Evolutionary conservation across 2,113 vertebrate genomes (phyloP).

Genomic region (Cinclus cinclus): DNA sequence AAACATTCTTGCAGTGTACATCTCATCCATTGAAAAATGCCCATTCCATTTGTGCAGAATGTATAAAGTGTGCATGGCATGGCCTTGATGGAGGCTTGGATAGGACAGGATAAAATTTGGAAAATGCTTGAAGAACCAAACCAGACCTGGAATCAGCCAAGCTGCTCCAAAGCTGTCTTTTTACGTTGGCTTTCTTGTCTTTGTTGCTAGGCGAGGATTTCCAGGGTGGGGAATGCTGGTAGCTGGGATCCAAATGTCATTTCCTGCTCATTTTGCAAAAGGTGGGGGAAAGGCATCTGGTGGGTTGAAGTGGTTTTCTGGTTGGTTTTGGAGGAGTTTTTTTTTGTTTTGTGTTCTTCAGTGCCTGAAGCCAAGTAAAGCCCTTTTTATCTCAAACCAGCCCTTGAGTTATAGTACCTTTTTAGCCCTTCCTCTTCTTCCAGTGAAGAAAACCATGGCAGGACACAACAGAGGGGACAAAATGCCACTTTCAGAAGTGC

Average conservation of each 20-base stretch:
- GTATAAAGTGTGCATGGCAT: fast-evolving
- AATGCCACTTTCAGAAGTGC: neutral
- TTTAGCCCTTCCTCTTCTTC: neutral
- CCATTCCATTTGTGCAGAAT: neutral
- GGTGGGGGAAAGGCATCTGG: neutral
- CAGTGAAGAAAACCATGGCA: neutral
- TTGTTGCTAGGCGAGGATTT: neutral
- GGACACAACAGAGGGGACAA: neutral
- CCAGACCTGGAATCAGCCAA: neutral
- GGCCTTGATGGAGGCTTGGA: neutral
- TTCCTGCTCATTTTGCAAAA: neutral
- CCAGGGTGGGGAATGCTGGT: neutral
- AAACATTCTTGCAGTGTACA: neutral
- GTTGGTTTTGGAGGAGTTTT: neutral
- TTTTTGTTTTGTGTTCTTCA: neutral
- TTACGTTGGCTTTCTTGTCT: neutral
- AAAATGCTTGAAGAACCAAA: neutral
- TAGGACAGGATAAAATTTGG: neutral
- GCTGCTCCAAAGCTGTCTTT: neutral
- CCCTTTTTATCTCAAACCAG: neutral
- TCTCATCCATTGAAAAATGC: neutral
- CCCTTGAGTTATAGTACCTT: neutral
- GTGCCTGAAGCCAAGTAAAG: neutral
- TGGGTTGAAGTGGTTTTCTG: neutral
- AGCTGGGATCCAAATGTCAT: neutral